Percentiles rank a stretch among this genome's conserved stretches.
phyloP scores from a whole-genome alignment of 64 coral and sea anemone genomes.

The Platygyra sinensis region DNA sequence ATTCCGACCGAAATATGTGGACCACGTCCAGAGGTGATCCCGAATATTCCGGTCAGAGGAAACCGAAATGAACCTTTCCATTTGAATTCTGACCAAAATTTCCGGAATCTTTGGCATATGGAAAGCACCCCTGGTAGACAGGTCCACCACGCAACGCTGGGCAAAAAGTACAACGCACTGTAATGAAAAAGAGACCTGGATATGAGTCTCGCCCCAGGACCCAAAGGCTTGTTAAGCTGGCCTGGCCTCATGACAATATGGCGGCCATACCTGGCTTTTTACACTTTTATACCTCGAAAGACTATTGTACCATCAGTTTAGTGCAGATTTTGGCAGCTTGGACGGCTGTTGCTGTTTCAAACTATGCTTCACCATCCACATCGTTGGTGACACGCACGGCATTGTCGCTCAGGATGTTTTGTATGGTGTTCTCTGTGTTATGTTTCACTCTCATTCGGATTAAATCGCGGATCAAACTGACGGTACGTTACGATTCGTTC shows the following conservation, averaged over 20 bases:
- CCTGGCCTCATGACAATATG: slow-evolving; percentile 33
- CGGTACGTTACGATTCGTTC: not conserved
- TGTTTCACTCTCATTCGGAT: slow-evolving; percentile 21
- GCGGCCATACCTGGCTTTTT: slow-evolving; percentile 11
- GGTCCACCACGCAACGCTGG: no score
- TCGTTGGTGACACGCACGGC: slow-evolving; percentile 38
- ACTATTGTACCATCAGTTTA: slow-evolving; percentile 36
- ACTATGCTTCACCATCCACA: slow-evolving; percentile 17
- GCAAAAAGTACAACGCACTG: no score
- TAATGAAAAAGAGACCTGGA: no score
- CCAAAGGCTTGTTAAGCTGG: no score
- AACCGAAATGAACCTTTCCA: no score
- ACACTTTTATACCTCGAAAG: not conserved
- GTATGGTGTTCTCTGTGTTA: slow-evolving; percentile 16
- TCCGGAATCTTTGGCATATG: no score
- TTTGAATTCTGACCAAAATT: no score
- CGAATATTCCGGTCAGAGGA: no score
- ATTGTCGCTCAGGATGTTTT: slow-evolving; percentile 40
- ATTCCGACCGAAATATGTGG: no score
- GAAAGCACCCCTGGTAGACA: no score
- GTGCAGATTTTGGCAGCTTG: slow-evolving; percentile 25
- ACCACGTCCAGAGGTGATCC: no score
- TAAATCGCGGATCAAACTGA: not conserved
- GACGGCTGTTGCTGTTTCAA: slow-evolving; percentile 54
- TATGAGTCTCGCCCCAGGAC: no score